Evolutionary conservation across 2,888 invertebrate genomes (phyloP).

Genomic region (Globia sparganii): DNA sequence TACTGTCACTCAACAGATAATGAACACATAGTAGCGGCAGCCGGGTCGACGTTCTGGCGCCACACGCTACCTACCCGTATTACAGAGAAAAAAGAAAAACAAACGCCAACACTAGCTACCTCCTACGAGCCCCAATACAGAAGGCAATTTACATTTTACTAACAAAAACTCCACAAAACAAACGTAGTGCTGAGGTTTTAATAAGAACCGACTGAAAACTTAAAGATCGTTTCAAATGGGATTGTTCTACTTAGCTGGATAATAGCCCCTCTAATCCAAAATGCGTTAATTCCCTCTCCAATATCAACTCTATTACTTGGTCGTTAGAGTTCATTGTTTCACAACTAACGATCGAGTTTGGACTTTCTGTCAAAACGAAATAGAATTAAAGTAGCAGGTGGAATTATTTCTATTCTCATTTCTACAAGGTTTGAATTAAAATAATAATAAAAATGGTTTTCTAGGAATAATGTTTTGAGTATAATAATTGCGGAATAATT

Average conservation of each 20-base stretch:
- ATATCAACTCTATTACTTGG: conserved; percentile 50
- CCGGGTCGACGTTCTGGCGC: conserved; percentile 76
- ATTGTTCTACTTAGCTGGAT: conserved; percentile 70
- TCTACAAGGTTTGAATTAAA: conserved; percentile 56
- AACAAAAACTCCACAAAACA: conserved; percentile 63
- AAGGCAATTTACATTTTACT: conserved; percentile 76
- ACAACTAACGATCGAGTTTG: conserved; percentile 30
- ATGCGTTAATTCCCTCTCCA: conserved; percentile 38
- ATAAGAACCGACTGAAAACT: conserved; percentile 69
- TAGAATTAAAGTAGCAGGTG: conserved; percentile 52
- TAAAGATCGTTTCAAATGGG: conserved; percentile 71
- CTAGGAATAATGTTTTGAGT: conserved; percentile 32
- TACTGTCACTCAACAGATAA: conserved; percentile 59
- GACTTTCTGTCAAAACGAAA: conserved; percentile 45
- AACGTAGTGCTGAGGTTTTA: conserved; percentile 71
- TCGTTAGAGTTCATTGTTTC: conserved; percentile 52
- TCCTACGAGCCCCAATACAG: conserved; percentile 72
- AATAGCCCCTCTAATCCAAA: conserved; percentile 66
- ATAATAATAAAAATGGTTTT: conserved; percentile 56
- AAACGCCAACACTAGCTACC: conserved; percentile 61
- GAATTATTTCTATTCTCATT: conserved; percentile 61
- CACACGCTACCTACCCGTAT: conserved; percentile 77
- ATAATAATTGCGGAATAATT: conserved; percentile 26
- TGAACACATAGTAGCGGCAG: conserved; percentile 53
- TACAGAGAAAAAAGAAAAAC: conserved; percentile 72